Evolutionary conservation across 2,888 invertebrate genomes (phyloP).

Genomic region (Standfussiana lucernea): DNA sequence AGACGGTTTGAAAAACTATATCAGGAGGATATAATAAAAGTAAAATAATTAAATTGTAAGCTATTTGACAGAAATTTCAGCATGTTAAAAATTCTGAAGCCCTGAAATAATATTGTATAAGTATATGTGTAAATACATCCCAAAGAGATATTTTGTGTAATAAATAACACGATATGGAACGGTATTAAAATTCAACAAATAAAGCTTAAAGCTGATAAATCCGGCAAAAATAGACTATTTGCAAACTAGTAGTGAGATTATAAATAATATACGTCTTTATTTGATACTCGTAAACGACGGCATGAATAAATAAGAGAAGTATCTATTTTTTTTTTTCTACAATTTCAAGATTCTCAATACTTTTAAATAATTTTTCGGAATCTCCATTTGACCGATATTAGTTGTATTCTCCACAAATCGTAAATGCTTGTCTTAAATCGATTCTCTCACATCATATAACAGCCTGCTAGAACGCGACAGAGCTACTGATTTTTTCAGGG

Average conservation of each 20-base stretch:
- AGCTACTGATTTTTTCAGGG: conserved; percentile 22
- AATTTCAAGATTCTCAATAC: not conserved
- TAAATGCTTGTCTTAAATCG: not conserved
- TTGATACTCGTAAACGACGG: not conserved
- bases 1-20: not conserved
- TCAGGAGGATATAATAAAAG: no score
- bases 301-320: not conserved
- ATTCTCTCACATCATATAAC: not conserved
- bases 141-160: not conserved
- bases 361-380: not conserved
- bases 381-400: not conserved
- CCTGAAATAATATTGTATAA: conserved; percentile 21
- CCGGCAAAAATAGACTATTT: not conserved
- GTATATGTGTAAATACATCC: conserved; percentile 5
- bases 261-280: not conserved
- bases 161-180: conserved; percentile 17
- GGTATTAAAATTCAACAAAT: conserved; percentile 20
- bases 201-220: conserved; percentile 23
- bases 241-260: not conserved
- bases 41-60: no score
- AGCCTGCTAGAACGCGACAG: not conserved
- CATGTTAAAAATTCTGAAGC: not conserved
- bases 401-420: conserved; percentile 3
- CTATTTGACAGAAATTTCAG: not conserved
- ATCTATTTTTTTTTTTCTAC: not conserved